These are phyloP conservation scores for Rhinophrynus dorsalis DNA, from an alignment of 2,797 vertebrate species.

Conservation along the genomic window DNA sequence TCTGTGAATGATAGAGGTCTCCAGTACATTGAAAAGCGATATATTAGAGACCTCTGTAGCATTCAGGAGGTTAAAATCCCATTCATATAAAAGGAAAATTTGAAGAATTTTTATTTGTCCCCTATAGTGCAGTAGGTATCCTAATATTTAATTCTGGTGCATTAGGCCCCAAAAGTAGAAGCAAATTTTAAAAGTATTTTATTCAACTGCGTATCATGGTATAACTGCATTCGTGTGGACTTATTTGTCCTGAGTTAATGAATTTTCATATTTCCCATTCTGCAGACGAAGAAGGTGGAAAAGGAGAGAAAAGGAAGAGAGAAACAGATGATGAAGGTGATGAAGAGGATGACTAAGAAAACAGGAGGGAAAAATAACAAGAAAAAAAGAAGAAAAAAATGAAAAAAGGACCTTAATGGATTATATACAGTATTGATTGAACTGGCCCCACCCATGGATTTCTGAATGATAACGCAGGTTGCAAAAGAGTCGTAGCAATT, in stretches of 20 bases:
- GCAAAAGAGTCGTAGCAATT: slow-evolving; percentile 59
- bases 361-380: slow-evolving; percentile 13
- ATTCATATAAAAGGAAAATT: no score
- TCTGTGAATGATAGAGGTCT: no score
- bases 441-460: slow-evolving; percentile 73
- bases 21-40: no score
- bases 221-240: no score
- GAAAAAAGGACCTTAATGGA: slow-evolving; percentile 67
- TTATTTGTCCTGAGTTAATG: not conserved
- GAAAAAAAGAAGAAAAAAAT: slow-evolving; percentile 54
- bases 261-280: slow-evolving; percentile 34
- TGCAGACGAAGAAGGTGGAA: slow-evolving; percentile 70
- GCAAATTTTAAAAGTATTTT: no score
- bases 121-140: no score
- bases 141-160: no score
- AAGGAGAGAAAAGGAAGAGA: slow-evolving; percentile 91
- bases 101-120: no score
- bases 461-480: slow-evolving; percentile 67
- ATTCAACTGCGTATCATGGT: no score
- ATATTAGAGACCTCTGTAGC: no score
- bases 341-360: slow-evolving; percentile 76
- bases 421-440: slow-evolving; percentile 82
- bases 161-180: no score
- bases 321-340: slow-evolving; percentile 87
- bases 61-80: no score